Percentiles rank a stretch among this genome's conserved stretches.
Evolutionary conservation across 2,113 vertebrate species (phyloP).

Genomic region (Syngnathus floridae): DNA sequence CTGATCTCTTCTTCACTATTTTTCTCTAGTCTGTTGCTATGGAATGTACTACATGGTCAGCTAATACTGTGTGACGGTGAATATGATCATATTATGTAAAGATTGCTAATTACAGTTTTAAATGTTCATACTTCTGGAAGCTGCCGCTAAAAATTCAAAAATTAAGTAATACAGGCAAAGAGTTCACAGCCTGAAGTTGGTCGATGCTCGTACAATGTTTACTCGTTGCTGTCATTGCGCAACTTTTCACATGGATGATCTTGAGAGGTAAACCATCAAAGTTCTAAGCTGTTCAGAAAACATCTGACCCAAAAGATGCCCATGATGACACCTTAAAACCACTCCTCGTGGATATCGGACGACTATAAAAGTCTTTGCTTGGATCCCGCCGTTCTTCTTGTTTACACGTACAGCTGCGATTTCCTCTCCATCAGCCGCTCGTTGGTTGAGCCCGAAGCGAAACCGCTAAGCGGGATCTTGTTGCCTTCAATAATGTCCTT

Average conservation of each 20-base stretch:
- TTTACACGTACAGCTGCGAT: background rate
- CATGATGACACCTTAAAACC: background rate
- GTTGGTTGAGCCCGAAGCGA: background rate
- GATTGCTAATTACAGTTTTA: background rate
- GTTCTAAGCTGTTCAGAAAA: background rate
- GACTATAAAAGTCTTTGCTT: background rate
- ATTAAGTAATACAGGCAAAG: background rate
- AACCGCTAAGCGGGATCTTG: constrained; percentile 58
- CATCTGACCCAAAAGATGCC: background rate
- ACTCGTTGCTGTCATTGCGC: background rate
- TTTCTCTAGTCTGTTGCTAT: background rate
- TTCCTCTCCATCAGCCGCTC: constrained; percentile 35
- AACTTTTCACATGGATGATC: background rate
- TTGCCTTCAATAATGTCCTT: constrained; percentile 61
- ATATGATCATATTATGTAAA: background rate
- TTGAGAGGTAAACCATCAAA: background rate
- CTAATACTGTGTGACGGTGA: background rate
- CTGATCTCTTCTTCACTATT: background rate
- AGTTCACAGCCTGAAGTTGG: background rate
- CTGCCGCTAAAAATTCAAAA: too few relatives aligned
- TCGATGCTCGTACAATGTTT: background rate
- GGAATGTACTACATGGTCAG: background rate
- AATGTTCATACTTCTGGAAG: background rate
- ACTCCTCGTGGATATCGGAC: background rate
- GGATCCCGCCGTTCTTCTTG: background rate